Conservation (phyloP, 1,140 invertebrate species). For the Bombus pyrosoma region DNA sequence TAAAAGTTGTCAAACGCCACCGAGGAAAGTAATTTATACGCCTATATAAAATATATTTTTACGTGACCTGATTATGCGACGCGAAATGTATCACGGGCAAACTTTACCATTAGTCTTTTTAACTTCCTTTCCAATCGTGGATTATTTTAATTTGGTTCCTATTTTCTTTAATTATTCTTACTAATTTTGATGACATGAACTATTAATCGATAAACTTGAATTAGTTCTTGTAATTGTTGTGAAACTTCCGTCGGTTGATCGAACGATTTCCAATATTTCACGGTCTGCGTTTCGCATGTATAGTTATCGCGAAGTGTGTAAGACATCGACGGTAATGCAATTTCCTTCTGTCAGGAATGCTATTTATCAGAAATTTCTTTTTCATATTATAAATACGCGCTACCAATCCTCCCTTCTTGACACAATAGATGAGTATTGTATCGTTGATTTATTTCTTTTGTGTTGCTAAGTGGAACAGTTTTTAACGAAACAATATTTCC, state of each 20-base stretch:
- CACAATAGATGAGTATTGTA: slow-evolving; percentile 39
- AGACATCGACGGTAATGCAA: slow-evolving; percentile 48
- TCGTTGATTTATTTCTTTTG: slow-evolving; percentile 55
- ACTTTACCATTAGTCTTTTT: background rate
- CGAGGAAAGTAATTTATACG: background rate
- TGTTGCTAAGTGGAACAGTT: slow-evolving; percentile 45
- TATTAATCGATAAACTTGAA: background rate
- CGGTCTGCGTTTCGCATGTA: slow-evolving; percentile 15
- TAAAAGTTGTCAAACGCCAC: background rate
- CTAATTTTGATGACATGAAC: background rate
- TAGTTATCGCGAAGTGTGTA: slow-evolving; percentile 10
- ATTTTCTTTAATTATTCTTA: background rate
- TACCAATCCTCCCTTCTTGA: slow-evolving; percentile 30
- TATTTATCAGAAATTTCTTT: slow-evolving; percentile 51
- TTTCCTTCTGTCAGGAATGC: slow-evolving; percentile 42
- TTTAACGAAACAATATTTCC: slow-evolving; percentile 31
- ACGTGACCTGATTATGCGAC: background rate
- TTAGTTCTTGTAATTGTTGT: background rate
- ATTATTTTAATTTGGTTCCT: background rate
- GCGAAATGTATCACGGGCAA: background rate
- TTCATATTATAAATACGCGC: slow-evolving; percentile 29
- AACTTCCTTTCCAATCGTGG: background rate
- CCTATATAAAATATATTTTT: background rate
- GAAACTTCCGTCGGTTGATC: background rate
- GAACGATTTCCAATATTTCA: slow-evolving; percentile 10